phyloP scores from a whole-genome alignment of 2,113 vertebrate genomes.

The Athene cunicularia region DNA sequence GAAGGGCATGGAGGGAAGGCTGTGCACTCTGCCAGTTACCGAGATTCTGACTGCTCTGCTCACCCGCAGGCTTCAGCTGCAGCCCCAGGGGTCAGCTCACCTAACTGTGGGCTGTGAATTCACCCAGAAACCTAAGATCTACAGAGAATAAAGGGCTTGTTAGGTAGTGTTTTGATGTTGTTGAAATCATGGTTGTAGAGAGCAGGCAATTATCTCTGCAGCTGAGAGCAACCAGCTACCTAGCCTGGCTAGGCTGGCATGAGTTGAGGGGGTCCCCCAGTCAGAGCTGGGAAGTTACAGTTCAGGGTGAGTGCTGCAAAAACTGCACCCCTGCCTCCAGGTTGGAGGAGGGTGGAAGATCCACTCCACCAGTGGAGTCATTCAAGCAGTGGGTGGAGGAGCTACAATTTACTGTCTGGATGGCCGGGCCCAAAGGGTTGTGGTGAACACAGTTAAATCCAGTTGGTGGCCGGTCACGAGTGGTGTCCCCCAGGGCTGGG shows the following conservation, averaged over 20 bases:
- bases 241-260: background rate
- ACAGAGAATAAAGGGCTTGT: background rate
- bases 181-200: fast-evolving
- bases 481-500: no score
- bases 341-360: background rate
- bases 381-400: background rate
- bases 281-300: background rate
- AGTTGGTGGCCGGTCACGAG: no score
- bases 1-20: background rate
- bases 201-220: background rate
- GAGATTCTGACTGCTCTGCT: background rate
- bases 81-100: background rate
- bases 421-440: no score
- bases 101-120: background rate
- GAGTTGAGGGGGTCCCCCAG: background rate
- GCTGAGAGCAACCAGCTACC: background rate
- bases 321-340: background rate
- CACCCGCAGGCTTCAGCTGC: background rate
- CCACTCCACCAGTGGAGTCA: background rate
- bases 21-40: fast-evolving
- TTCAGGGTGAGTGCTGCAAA: background rate
- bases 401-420: background rate
- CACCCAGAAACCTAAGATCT: background rate
- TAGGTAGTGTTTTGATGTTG: background rate
- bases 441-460: no score